Conservation (phyloP, 2,797 vertebrate species). For the Micrastur ruficollis region DNA sequence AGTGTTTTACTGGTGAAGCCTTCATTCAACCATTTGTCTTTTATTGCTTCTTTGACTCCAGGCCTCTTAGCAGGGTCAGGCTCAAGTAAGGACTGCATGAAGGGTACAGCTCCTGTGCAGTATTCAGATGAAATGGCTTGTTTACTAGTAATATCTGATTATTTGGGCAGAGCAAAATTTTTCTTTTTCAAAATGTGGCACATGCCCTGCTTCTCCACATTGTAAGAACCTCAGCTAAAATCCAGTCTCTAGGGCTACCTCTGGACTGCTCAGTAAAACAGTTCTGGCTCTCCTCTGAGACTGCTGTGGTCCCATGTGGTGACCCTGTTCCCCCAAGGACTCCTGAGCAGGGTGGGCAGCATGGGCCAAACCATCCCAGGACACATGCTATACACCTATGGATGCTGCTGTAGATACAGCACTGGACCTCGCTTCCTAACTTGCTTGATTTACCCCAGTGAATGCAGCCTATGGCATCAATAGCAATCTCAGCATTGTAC, state of each 20-base stretch:
- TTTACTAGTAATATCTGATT: not conserved
- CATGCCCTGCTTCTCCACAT: not conserved
- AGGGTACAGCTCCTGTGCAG: conserved; percentile 74
- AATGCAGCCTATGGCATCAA: not conserved
- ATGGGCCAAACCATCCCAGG: not conserved
- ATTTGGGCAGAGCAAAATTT: not conserved
- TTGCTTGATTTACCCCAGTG: not conserved
- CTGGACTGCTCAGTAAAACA: not conserved
- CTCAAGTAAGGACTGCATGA: conserved; percentile 83
- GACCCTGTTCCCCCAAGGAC: not conserved
- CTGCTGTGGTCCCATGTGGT: not conserved
- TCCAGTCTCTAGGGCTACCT: not conserved
- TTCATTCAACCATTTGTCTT: conserved; percentile 82
- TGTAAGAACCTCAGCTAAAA: not conserved
- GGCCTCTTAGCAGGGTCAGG: conserved; percentile 81
- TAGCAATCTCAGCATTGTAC: not conserved
- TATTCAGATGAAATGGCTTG: not conserved
- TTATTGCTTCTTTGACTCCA: conserved; percentile 79
- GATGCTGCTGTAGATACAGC: not conserved
- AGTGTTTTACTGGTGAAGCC: conserved; percentile 77
- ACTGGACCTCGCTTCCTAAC: not conserved
- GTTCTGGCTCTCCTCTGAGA: not conserved
- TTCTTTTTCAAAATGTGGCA: not conserved
- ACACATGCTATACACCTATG: not conserved
- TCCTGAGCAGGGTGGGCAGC: not conserved